Percentiles rank a stretch among this genome's conserved stretches.
These are phyloP conservation scores for Parnassius orleans DNA, from an alignment of 2,888 invertebrate species.

Conservation along the genomic window DNA sequence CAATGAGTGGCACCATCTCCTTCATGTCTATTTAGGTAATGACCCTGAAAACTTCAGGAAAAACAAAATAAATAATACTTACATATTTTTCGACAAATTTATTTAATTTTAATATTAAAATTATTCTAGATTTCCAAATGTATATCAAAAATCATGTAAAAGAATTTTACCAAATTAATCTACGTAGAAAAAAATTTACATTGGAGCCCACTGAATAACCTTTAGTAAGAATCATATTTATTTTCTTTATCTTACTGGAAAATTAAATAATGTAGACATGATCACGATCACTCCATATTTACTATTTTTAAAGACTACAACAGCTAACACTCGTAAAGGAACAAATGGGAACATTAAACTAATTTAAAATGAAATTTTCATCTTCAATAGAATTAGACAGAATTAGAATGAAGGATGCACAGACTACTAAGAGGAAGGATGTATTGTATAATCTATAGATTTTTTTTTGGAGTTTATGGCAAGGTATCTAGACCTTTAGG, in stretches of 20 bases:
- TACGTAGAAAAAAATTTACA: constrained; percentile 41
- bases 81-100: not conserved
- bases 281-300: constrained; percentile 28
- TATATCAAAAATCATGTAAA: not conserved
- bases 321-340: not conserved
- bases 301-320: not conserved
- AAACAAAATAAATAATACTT: not conserved
- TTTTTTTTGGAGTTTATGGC: too few relatives aligned
- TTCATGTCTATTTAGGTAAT: constrained; percentile 68
- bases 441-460: too few relatives aligned
- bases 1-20: constrained; percentile 43
- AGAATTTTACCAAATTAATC: constrained; percentile 42
- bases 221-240: constrained; percentile 52
- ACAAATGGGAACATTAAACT: not conserved
- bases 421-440: too few relatives aligned
- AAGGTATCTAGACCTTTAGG: too few relatives aligned
- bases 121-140: too few relatives aligned
- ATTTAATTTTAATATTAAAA: too few relatives aligned
- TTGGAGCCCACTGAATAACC: constrained; percentile 37
- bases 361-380: not conserved
- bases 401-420: too few relatives aligned
- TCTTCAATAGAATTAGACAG: too few relatives aligned
- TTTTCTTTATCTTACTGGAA: constrained; percentile 23
- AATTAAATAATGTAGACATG: constrained; percentile 26
- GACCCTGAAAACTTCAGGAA: constrained; percentile 73